phyloP scores from a whole-genome alignment of 2,113 vertebrate species.

The Mandrillus leucophaeus region DNA sequence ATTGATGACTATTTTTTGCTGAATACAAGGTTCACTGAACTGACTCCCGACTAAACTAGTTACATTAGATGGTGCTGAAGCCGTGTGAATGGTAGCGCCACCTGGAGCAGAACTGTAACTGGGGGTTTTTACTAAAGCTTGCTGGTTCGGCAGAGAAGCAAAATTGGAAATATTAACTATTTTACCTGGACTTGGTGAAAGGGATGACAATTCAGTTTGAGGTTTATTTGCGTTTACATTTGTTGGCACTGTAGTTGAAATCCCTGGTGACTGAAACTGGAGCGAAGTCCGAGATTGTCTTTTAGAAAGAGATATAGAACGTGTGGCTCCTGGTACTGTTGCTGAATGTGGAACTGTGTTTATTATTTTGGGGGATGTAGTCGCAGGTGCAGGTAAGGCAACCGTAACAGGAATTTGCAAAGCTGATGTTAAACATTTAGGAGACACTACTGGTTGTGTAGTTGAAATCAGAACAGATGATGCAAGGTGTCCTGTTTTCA shows the following conservation, averaged over 20 bases:
- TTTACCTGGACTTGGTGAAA: conserved; percentile 77
- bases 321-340: conserved; percentile 73
- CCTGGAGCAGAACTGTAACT: conserved; percentile 63
- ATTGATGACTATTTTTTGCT: conserved; percentile 96
- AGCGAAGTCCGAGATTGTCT: conserved; percentile 76
- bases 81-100: conserved; percentile 72
- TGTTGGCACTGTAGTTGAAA: conserved; percentile 79
- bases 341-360: conserved; percentile 76
- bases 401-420: conserved; percentile 83
- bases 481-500: conserved; percentile 90
- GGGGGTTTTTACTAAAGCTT: conserved; percentile 77
- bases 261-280: conserved; percentile 80
- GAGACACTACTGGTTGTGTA: conserved; percentile 81
- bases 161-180: conserved; percentile 75
- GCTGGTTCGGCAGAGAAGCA: conserved; percentile 77
- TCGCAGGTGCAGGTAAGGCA: conserved; percentile 80
- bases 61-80: conserved; percentile 72
- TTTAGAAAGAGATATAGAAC: conserved; percentile 78
- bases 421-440: conserved; percentile 82
- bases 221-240: conserved; percentile 78
- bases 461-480: conserved; percentile 89
- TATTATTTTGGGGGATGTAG: conserved; percentile 71
- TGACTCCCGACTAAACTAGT: conserved; percentile 76
- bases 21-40: conserved; percentile 84
- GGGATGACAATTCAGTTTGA: conserved; percentile 70